Evolutionary conservation across 2,113 vertebrate species (phyloP), one percentile per base, ranked within the genome.

Genomic region (Ovis aries): DNA sequence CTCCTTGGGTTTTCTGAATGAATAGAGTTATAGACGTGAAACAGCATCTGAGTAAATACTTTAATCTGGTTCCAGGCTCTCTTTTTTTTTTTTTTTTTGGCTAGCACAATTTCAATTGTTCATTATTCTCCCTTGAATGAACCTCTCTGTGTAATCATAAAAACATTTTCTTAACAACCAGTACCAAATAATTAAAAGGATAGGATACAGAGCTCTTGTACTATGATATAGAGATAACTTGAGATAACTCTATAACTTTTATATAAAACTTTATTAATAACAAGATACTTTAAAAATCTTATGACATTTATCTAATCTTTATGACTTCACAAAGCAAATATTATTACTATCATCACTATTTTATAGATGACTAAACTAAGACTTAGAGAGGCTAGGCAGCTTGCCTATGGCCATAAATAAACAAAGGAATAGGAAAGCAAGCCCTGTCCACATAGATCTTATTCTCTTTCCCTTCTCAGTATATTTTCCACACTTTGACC

Each of bases 11-110:
- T 97, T 97, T 94, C 93, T 57, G n/a, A 92, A 86, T 88, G 67
- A 97, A 95, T 71, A 74, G 85, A 85, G 74, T 83, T 93, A 95
- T 48, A 98, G 92, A 97, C 94, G 93, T 62, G n/a, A 97, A 55
- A 97, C 17, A 50, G 33, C 50, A 40, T 91, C 86, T 94, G 74
- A 93, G 92, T 96, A 96, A 97, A 97, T 91, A 96, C 55, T 96
- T 90, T 97, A 89, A 94, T 97, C 36, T 1, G 0, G n/a, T 91
- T 86, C 71, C 50, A 82, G 50, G 77, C 23, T 95, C 59, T 40
- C 11, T 74, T 93, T 93, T 67, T 94, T 17, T 74, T 93, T 93
- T 67, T 94, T 86, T 71, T 92, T 94, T 95, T 87, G 71, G 86
- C 87, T 55, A 95, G 74, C 29, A 82, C 4, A 59, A 87, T 89